Base-by-base conservation (phyloP, 2,797 vertebrate genomes). In the Discoglossus pictus region DNA sequence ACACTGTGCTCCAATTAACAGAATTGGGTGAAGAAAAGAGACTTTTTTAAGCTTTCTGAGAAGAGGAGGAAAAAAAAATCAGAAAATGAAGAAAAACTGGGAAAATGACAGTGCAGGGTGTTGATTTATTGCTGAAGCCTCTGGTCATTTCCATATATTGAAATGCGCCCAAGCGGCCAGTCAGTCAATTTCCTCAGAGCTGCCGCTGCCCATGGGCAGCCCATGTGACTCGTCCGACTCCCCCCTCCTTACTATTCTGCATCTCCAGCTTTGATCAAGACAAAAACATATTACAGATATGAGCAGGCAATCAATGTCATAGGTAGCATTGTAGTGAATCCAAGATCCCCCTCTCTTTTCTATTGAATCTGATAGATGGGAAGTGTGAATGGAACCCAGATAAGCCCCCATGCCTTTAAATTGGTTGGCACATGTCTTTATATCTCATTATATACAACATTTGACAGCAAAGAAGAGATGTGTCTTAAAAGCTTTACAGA, bases 131-230 rank as follows among this genome's bases (percentile, higher is more conserved):
- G 90, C 83, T 58, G 83, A 80, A 91, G 84, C 83, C 88, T 77
- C 82, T 73, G 88, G 91, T 92, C 86, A 91, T 92, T 92, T 89
- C 86, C 91, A 88, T 93, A 92, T 87, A 85, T 89, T 78, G 92
- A 90, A 93, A 90, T 85, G 86, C 84, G 82, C 84, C 88, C 87
- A 87, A 87, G 86, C 82, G 86, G 82, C 87, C 88, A 87, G 87
- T 89, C 81, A 88, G 86, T 90, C 90, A 90, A 90, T 92, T 91
- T 91, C 86, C 88, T 87, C 76, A 71, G 84, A 84, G 86, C 86
- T 80, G 84, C 86, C 51, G 86, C 84, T 63, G 83, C 86, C 77
- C 89, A 86, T 86, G 81, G 80, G 82, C 85, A 79, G 77, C 77
- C 83, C 88, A 85, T 86, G 89, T 90, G 90, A 88, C 87, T 80